Percentiles rank a stretch among this genome's conserved stretches.
Conservation (phyloP, 1,140 invertebrate species). For the Conopomorpha cramerella region DNA sequence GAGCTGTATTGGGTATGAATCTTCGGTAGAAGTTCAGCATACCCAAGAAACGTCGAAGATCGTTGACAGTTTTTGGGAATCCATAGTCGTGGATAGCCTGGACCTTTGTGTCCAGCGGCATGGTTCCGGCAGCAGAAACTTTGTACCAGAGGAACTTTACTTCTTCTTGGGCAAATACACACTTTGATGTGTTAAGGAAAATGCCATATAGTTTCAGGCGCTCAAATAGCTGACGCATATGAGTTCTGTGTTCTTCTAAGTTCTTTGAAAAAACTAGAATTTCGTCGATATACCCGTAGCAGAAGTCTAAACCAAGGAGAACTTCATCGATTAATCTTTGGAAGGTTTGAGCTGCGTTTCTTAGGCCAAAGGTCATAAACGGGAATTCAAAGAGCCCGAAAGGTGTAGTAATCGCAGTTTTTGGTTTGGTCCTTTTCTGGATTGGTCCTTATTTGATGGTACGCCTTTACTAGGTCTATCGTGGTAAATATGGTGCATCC, state of each 20-base stretch:
- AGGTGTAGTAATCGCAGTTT: no score
- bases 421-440: slow-evolving; percentile 19
- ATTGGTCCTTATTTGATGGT: slow-evolving; percentile 41
- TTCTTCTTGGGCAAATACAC: slow-evolving; percentile 10
- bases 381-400: no score
- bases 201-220: slow-evolving; percentile 3
- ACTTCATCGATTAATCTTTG: slow-evolving; percentile 54
- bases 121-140: slow-evolving; percentile 1
- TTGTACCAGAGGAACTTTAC: slow-evolving; percentile 25
- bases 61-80: slow-evolving; percentile 11
- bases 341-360: slow-evolving; percentile 50
- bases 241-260: slow-evolving; percentile 17
- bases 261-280: slow-evolving; percentile 41
- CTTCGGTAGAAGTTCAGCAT: no score
- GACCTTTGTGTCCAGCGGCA: slow-evolving; percentile 2
- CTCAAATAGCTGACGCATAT: slow-evolving; percentile 9
- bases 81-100: slow-evolving; percentile 6
- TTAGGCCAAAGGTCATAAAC: slow-evolving; percentile 45
- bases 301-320: slow-evolving; percentile 27
- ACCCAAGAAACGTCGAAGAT: slow-evolving; percentile 20
- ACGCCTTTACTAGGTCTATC: slow-evolving; percentile 45
- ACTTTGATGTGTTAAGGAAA: slow-evolving; percentile 12
- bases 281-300: slow-evolving; percentile 56
- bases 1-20: slow-evolving; percentile 22
- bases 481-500: no score